Evolutionary conservation across 2,888 invertebrate species (phyloP).

Genomic region (Axea sp.): DNA sequence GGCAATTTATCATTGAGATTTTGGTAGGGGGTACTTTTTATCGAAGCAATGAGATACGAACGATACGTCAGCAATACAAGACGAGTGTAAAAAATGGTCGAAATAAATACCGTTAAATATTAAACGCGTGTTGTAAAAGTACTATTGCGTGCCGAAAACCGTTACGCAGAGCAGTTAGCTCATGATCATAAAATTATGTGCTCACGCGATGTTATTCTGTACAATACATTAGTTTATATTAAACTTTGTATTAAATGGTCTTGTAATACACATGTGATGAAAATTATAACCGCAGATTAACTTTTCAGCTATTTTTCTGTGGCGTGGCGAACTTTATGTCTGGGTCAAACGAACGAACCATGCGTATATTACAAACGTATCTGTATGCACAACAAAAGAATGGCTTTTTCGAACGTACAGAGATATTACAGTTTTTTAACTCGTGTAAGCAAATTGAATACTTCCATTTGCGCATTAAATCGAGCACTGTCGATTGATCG

Average conservation of each 20-base stretch:
- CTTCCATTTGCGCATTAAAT: constrained; percentile 24
- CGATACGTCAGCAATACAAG: constrained; percentile 43
- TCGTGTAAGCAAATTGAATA: constrained; percentile 41
- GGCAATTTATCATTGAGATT: constrained; percentile 35
- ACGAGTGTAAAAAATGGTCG: constrained; percentile 37
- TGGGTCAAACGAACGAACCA: background rate
- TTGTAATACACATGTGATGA: constrained; percentile 35
- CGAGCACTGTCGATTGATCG: constrained; percentile 19
- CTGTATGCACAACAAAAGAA: background rate
- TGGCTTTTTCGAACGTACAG: background rate
- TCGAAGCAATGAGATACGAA: constrained; percentile 4
- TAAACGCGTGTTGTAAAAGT: constrained; percentile 49
- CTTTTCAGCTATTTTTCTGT: constrained; percentile 8
- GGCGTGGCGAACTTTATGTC: background rate
- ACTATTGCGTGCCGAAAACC: constrained; percentile 59
- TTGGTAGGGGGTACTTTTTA: constrained; percentile 32
- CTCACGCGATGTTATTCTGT: constrained; percentile 57
- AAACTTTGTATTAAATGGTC: constrained; percentile 48
- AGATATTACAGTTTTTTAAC: constrained; percentile 1
- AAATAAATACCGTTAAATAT: constrained; percentile 58
- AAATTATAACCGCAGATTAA: constrained; percentile 31
- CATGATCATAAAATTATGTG: constrained; percentile 51
- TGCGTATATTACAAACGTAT: background rate
- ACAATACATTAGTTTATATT: constrained; percentile 57
- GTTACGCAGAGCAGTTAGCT: constrained; percentile 49